Evolutionary conservation across 2,797 vertebrate genomes (phyloP).

Genomic region (Zalophus californianus): DNA sequence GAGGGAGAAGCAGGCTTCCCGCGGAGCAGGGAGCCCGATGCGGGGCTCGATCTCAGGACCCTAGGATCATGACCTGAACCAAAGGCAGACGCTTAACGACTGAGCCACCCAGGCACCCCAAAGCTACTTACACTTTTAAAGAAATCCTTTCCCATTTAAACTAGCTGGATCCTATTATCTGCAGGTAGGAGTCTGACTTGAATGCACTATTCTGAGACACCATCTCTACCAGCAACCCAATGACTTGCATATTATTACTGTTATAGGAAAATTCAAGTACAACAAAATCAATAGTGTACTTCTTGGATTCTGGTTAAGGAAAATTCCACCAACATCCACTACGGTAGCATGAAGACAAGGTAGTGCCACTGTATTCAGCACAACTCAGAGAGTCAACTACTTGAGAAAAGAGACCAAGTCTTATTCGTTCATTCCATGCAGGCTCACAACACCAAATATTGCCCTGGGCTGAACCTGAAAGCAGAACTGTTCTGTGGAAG

Average conservation of each 20-base stretch:
- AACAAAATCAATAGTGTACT: background rate
- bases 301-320: background rate
- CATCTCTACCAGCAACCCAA: background rate
- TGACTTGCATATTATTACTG: background rate
- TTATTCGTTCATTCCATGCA: background rate
- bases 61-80: too few species aligned
- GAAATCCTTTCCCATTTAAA: background rate
- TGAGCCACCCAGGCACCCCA: too few species aligned
- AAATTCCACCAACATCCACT: background rate
- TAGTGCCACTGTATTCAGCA: background rate
- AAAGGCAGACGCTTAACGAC: too few species aligned
- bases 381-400: background rate
- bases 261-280: background rate
- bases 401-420: background rate
- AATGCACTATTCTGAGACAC: background rate
- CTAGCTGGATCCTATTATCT: background rate
- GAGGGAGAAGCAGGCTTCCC: too few species aligned
- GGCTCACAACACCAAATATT: background rate
- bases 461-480: background rate
- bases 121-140: background rate
- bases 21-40: too few species aligned
- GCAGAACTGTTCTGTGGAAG: background rate
- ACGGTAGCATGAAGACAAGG: background rate
- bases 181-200: background rate
- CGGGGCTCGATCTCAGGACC: too few species aligned